Evolutionary conservation across 2,113 vertebrate species (phyloP).

Genomic region (Oryzias woworae): DNA sequence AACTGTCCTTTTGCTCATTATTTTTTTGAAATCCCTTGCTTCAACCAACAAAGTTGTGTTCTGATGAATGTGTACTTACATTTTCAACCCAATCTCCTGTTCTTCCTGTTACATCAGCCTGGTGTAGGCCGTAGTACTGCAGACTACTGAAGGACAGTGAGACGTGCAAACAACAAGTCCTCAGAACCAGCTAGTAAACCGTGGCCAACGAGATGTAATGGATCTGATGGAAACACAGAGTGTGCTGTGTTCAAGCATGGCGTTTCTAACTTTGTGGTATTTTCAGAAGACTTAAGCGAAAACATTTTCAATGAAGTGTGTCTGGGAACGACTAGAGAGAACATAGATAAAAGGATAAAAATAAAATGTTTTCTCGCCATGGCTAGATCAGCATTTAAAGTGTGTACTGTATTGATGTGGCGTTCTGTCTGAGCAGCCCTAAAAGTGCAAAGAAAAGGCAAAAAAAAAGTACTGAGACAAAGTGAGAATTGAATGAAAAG

Average conservation of each 20-base stretch:
- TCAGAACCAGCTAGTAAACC: constrained; percentile 22
- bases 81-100: constrained; percentile 34
- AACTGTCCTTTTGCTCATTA: no score
- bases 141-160: constrained; percentile 26
- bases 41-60: constrained; percentile 37
- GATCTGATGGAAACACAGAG: constrained; percentile 5
- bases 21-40: constrained; percentile 16
- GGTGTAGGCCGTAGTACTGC: constrained; percentile 15
- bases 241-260: constrained; percentile 16
- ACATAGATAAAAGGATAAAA: background rate
- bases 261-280: constrained; percentile 4
- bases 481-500: constrained; percentile 10
- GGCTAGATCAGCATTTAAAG: no score
- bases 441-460: constrained; percentile 32
- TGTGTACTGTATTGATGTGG: no score
- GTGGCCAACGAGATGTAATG: constrained; percentile 26
- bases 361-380: no score
- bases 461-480: background rate
- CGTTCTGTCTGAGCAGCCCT: no score
- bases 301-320: constrained; percentile 16
- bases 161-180: background rate
- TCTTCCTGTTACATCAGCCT: constrained; percentile 33
- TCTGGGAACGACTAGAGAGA: constrained; percentile 9
- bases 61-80: background rate
- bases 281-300: constrained; percentile 1